Conservation (phyloP, 2,888 invertebrate genomes). For the Xestia rhomboidea region DNA sequence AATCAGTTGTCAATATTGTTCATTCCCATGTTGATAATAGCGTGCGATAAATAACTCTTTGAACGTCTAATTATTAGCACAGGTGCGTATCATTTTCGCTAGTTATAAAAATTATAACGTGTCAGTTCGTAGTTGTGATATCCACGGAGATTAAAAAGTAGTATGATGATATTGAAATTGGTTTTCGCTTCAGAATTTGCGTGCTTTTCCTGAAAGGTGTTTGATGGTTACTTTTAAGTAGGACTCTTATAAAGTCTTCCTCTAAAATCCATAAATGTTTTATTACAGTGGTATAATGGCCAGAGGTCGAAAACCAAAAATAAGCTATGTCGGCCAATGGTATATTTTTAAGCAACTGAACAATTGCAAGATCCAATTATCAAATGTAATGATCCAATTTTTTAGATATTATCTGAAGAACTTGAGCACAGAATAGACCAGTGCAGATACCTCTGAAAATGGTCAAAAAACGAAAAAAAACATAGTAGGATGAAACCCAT, state of each 20-base stretch:
- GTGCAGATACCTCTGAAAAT: too few relatives aligned
- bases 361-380: constrained; percentile 18
- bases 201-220: background rate
- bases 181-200: too few relatives aligned
- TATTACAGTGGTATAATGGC: constrained; percentile 14
- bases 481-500: too few relatives aligned
- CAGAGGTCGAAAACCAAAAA: constrained; percentile 3
- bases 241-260: background rate
- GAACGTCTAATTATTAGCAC: too few relatives aligned
- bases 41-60: too few relatives aligned
- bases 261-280: background rate
- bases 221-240: constrained; percentile 1
- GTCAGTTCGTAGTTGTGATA: background rate
- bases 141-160: background rate
- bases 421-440: constrained; percentile 7
- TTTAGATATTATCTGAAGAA: constrained; percentile 7
- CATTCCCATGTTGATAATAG: too few relatives aligned
- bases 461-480: too few relatives aligned
- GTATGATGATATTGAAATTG: too few relatives aligned
- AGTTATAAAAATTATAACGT: background rate
- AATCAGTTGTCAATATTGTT: too few relatives aligned
- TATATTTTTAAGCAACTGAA: constrained; percentile 8
- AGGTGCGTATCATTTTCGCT: too few relatives aligned
- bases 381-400: background rate
- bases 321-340: background rate